A percentile compares a stretch with the other conserved stretches of the same genome.
phyloP scores from a whole-genome alignment of 2,797 vertebrate species.

The Ceryle rudis region DNA sequence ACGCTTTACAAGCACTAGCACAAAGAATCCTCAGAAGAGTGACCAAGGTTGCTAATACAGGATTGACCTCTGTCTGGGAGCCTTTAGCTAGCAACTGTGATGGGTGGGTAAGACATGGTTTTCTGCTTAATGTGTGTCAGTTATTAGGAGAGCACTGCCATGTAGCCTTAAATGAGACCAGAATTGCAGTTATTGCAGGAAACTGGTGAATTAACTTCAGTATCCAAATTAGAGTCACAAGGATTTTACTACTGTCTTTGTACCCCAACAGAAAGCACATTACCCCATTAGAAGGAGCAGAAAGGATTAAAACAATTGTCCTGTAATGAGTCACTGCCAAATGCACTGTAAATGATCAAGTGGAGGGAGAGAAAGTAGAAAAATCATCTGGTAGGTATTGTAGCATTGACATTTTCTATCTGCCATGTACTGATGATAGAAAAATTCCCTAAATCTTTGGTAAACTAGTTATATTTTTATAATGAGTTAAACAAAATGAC shows the following conservation, averaged over 20 bases:
- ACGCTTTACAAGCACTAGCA: not conserved
- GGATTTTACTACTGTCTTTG: not conserved
- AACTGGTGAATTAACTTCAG: not conserved
- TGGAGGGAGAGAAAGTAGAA: not conserved
- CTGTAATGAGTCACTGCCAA: not conserved
- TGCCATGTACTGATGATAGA: not conserved
- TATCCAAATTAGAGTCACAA: not conserved
- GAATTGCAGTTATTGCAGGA: not conserved
- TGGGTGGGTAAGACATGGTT: not conserved
- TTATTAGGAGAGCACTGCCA: not conserved
- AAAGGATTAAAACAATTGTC: not conserved
- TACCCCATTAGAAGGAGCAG: not conserved
- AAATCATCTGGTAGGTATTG: not conserved
- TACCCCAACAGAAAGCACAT: not conserved
- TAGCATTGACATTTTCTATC: not conserved
- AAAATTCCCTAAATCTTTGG: not conserved
- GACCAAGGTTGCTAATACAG: not conserved
- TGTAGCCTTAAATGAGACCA: not conserved
- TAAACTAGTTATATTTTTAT: too few relatives aligned
- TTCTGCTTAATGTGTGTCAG: not conserved
- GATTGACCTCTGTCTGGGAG: slow-evolving; percentile 17
- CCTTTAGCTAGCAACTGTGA: not conserved
- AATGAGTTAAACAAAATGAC: not conserved
- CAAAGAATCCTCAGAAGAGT: not conserved
- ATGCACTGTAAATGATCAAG: not conserved